A percentile compares a stretch with the other conserved stretches of the same genome.
Conservation (phyloP, 2,888 invertebrate genomes). For the Balanococcus diminutus region DNA sequence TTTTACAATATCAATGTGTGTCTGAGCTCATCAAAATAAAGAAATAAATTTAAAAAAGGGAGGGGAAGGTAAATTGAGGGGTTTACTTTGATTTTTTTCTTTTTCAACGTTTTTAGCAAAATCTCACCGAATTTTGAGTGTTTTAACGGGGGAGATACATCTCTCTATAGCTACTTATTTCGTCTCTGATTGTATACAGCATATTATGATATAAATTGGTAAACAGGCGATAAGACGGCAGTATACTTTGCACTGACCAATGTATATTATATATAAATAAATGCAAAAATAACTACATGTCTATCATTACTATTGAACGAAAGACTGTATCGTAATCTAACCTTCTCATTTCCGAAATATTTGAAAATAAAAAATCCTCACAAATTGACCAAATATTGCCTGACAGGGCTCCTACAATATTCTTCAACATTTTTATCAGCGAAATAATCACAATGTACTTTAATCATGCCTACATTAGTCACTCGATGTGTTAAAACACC, state of each 20-base stretch:
- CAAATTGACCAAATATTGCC: neutral
- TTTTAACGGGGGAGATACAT: no score
- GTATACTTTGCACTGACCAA: neutral
- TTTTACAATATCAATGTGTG: no score
- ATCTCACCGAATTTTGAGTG: no score
- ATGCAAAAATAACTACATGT: neutral
- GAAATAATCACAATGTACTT: neutral
- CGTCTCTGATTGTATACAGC: no score
- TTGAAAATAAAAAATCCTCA: neutral
- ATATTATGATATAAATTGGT: no score
- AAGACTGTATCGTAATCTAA: neutral
- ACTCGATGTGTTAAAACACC: neutral
- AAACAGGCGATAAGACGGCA: neutral
- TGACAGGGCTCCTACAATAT: neutral
- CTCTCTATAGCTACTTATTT: no score
- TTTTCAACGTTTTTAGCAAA: no score
- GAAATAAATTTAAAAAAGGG: no score
- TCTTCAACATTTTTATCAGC: neutral
- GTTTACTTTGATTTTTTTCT: no score
- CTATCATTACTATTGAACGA: neutral
- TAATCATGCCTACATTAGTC: neutral
- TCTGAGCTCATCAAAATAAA: no score
- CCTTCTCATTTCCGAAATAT: neutral
- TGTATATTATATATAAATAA: no score
- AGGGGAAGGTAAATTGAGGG: no score